Evolutionary conservation across 30 jellyfish, hydroid and myxozoan genomes (phyloP), one percentile per base, ranked within the genome.

Genomic region (Aurelia sp.): DNA sequence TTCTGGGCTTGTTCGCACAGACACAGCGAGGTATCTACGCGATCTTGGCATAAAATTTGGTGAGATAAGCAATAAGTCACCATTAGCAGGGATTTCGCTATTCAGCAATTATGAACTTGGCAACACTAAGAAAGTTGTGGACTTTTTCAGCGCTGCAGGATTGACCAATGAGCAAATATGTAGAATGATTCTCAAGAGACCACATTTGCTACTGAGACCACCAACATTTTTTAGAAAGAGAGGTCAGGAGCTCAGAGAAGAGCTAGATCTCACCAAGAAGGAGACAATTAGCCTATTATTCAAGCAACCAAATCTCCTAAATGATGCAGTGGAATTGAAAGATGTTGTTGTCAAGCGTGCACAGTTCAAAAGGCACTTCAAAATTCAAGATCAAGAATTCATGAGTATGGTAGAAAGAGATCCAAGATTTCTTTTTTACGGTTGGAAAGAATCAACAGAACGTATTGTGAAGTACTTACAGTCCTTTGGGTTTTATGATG

Each of bases 361-460:
- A 27, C 90, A 81, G 21, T 40, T 81, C 13, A 81, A 81, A 22
- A 81, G 90, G 70, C 69, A 40, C 47, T 81, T 81, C 51, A 33
- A 33, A 23, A 68, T 81, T 50, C 70, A 81, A 19, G 79, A 81
- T 67, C 76, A 52, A 11, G 76, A 81, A 35, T 81, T 81, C 61
- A 66, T 81, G 90, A 30, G 75, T 55, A 81, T 81, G 90, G 90
- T 81, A 62, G 90, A 81, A 59, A 66, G 90, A 51, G 90, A 81
- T 66, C 90, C 90, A 66, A 27, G 90, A 8, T 81, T 81, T 67
- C 76, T 81, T 22, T 81, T 65, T 23, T 72, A 64, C 23, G 63
- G 81, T 58, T 81, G 90, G 90, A 72, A 58, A 53, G 30, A 22
- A 44, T 81, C 83, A 19, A 81, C 90, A 3, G 83, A 63, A 66